Conservation (phyloP, 1,140 invertebrate genomes). For the Drosophila pachea region DNA sequence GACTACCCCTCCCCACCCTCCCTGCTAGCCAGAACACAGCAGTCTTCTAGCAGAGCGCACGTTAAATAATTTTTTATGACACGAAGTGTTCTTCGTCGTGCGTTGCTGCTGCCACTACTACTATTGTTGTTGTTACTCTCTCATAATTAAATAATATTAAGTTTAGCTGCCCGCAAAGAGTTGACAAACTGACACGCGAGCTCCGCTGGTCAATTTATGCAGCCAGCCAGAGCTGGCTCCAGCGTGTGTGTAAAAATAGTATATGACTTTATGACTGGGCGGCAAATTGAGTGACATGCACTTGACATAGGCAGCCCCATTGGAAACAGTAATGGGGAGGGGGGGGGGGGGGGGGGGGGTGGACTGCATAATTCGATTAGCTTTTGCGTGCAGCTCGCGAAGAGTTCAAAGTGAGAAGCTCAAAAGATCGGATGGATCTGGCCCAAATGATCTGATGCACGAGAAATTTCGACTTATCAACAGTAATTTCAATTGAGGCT, state of each 20-base stretch:
- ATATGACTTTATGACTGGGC: conserved; percentile 17
- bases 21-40: neutral
- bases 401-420: conserved; percentile 20
- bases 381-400: conserved; percentile 2
- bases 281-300: conserved; percentile 44
- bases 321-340: no score
- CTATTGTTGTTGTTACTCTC: conserved; percentile 34
- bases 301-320: conserved; percentile 47
- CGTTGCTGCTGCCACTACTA: conserved; percentile 48
- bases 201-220: conserved; percentile 42
- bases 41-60: conserved; percentile 24
- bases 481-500: conserved; percentile 9
- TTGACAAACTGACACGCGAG: conserved; percentile 68
- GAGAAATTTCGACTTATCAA: neutral
- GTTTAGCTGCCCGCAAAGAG: conserved; percentile 38
- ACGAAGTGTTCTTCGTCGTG: conserved; percentile 57
- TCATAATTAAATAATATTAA: conserved; percentile 73
- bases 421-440: neutral
- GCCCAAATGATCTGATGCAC: neutral
- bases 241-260: conserved; percentile 64
- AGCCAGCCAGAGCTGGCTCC: neutral
- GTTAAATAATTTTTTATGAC: conserved; percentile 71
- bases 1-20: conserved; percentile 1
- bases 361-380: conserved; percentile 41
- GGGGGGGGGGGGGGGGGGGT: neutral